phyloP scores from a whole-genome alignment of 2,113 vertebrate genomes.

The Erinaceus europaeus region DNA sequence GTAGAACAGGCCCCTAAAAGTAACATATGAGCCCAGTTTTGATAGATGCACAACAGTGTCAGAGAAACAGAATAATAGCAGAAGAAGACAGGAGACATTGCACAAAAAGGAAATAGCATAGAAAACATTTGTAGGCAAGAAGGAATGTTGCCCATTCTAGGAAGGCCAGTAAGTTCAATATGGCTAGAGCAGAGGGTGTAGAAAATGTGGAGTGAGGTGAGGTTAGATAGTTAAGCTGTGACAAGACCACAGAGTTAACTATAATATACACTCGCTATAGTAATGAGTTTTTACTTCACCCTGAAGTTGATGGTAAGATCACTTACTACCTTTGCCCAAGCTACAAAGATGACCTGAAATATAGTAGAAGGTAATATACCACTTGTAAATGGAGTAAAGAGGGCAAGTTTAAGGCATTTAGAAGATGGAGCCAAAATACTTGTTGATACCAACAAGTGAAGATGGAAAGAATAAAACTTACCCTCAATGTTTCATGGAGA shows the following conservation, averaged over 20 bases:
- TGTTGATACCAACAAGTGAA: neutral
- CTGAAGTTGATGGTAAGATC: neutral
- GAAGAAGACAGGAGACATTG: neutral
- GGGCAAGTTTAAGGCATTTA: neutral
- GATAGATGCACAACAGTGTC: neutral
- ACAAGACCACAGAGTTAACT: neutral
- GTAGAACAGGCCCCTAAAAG: neutral
- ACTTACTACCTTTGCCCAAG: neutral
- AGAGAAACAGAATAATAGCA: neutral
- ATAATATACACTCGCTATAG: neutral
- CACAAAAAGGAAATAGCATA: neutral
- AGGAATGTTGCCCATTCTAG: neutral
- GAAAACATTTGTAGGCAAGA: neutral
- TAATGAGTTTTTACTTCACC: neutral
- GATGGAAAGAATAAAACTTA: neutral
- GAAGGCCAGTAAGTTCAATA: neutral
- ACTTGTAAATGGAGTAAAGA: neutral
- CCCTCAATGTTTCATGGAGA: neutral
- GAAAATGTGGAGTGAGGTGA: neutral
- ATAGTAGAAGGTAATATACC: neutral
- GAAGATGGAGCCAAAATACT: slow-evolving; percentile 18
- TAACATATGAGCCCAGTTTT: neutral
- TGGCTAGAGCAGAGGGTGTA: neutral
- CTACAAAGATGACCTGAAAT: neutral
- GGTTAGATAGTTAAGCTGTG: neutral